Evolutionary conservation across 2,888 invertebrate genomes (phyloP), one percentile per base, ranked within the genome.

Genomic region (Stictocephala bisonia): DNA sequence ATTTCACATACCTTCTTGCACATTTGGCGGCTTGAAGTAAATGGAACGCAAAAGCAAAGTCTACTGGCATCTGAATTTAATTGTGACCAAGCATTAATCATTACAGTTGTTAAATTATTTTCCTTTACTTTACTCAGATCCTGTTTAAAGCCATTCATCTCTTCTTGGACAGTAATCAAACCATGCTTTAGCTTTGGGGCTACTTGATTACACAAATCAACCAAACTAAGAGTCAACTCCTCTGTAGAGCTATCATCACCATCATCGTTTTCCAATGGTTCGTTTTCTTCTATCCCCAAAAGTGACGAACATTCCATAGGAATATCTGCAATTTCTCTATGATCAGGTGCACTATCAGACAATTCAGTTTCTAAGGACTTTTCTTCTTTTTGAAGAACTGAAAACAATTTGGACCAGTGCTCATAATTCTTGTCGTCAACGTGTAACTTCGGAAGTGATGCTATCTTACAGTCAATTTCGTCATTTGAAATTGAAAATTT

Each of bases 401-500:
- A n/a, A n/a, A n/a, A n/a, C n/a, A n/a, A n/a, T n/a, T n/a, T n/a
- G n/a, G n/a, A n/a, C n/a, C n/a, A n/a, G n/a, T n/a, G n/a, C n/a
- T n/a, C n/a, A n/a, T n/a, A n/a, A n/a, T n/a, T n/a, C n/a, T n/a
- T n/a, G n/a, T n/a, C n/a, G n/a, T n/a, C n/a, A n/a, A n/a, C n/a
- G n/a, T n/a, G n/a, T n/a, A n/a, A n/a, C n/a, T n/a, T n/a, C n/a
- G n/a, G n/a, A n/a, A n/a, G n/a, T n/a, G n/a, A n/a, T n/a, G 60
- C 27, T 22, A 60, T 1, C 29, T 27, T 60, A 35, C 40, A 31
- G 9, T 3, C 1, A 35, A 60, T 60, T 22, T 60, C n/a, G 18
- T 35, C 40, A 9, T 60, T 40, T 1, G 60, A n/a, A 22, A 60
- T 18, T 22, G 60, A 60, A 60, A 60, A 60, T 13, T 18, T 60